Evolutionary conservation across 2,797 vertebrate species (phyloP).

Genomic region (Chloroceryle inda): DNA sequence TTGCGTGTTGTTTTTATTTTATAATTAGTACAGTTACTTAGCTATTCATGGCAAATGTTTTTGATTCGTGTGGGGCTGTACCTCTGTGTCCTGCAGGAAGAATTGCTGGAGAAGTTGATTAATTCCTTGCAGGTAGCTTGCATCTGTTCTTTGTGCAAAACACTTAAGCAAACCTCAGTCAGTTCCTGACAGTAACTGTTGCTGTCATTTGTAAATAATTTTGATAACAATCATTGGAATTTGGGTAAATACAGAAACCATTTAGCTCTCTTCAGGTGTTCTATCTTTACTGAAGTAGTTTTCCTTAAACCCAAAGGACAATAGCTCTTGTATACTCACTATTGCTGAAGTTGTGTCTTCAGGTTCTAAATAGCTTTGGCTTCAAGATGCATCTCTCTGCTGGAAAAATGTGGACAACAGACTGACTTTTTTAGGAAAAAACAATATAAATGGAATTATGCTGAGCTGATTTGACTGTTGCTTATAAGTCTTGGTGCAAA

Average conservation of each 20-base stretch:
- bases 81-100: background rate
- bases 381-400: background rate
- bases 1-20: background rate
- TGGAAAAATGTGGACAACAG: background rate
- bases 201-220: background rate
- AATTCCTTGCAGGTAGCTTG: background rate
- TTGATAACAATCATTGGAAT: background rate
- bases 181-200: background rate
- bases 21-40: background rate
- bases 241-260: background rate
- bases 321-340: rapidly evolving
- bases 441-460: background rate
- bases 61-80: background rate
- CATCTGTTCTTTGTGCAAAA: background rate
- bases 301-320: background rate
- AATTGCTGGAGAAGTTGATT: background rate
- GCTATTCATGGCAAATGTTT: background rate
- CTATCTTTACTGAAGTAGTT: background rate
- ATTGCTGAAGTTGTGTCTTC: background rate
- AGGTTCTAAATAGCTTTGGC: background rate
- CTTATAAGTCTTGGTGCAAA: background rate
- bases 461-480: background rate
- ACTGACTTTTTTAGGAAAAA: background rate
- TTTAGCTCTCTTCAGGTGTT: background rate
- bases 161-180: background rate